Conservation (phyloP, 1,140 invertebrate genomes). For the Metopolophium dirhodum region DNA sequence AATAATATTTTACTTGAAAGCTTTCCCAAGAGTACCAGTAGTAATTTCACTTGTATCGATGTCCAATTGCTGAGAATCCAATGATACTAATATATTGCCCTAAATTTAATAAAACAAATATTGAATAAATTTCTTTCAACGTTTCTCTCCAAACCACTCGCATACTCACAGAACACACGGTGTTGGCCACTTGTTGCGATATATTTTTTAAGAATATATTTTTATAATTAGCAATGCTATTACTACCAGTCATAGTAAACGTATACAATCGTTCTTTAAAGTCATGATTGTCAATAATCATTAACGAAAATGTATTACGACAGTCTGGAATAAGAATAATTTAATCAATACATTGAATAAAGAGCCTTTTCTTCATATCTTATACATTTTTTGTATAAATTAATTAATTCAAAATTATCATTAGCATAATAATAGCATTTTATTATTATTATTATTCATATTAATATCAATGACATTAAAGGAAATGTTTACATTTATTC, state of each 20-base stretch:
- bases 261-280: conserved; percentile 79
- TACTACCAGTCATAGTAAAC: conserved; percentile 83
- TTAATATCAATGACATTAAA: too few relatives aligned
- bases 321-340: conserved; percentile 71
- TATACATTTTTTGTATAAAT: too few relatives aligned
- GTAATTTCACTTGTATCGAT: conserved; percentile 84
- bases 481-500: too few relatives aligned
- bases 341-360: neutral
- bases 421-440: too few relatives aligned
- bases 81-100: conserved; percentile 77
- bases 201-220: conserved; percentile 78
- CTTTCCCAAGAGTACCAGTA: conserved; percentile 83
- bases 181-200: conserved; percentile 87
- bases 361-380: too few relatives aligned
- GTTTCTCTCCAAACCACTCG: neutral
- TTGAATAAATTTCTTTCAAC: neutral
- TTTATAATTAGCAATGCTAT: conserved; percentile 82
- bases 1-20: conserved; percentile 70
- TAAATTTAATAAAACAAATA: conserved; percentile 62
- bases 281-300: conserved; percentile 77
- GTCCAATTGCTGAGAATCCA: conserved; percentile 81
- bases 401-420: too few relatives aligned
- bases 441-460: too few relatives aligned
- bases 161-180: conserved; percentile 75
- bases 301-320: conserved; percentile 86